Evolutionary conservation across 2,888 invertebrate genomes (phyloP).

Genomic region (Drosophila setosimentum): DNA sequence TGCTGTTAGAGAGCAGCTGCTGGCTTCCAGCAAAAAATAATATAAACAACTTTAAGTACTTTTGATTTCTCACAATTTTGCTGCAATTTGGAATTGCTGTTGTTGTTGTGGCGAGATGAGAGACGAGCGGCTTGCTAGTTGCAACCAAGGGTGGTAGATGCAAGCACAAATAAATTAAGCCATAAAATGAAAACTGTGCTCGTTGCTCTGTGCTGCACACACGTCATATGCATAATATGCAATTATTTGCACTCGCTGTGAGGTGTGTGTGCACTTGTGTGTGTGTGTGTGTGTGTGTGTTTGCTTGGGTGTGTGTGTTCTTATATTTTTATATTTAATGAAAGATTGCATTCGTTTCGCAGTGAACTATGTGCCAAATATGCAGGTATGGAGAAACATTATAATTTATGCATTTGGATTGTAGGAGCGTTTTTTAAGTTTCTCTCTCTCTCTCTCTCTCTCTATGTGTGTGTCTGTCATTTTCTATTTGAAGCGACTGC

Average conservation of each 20-base stretch:
- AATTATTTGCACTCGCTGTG: conserved; percentile 50
- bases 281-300: neutral
- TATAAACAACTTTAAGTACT: conserved; percentile 62
- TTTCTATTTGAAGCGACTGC: neutral
- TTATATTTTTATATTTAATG: conserved; percentile 64
- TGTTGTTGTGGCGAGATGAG: conserved; percentile 29
- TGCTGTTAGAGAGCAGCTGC: conserved; percentile 17
- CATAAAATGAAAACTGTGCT: conserved; percentile 27
- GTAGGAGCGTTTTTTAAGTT: neutral
- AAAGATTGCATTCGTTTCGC: conserved; percentile 50
- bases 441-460: neutral
- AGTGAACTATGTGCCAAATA: conserved; percentile 53
- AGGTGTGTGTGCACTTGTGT: neutral
- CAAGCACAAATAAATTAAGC: conserved; percentile 52
- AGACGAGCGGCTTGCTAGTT: conserved; percentile 24
- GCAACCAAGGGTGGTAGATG: conserved; percentile 37
- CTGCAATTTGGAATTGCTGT: conserved; percentile 53
- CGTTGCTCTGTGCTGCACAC: conserved; percentile 15
- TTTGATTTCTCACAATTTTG: conserved; percentile 74
- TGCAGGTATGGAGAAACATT: neutral
- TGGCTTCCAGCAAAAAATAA: conserved; percentile 47
- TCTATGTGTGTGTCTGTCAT: neutral
- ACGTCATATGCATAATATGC: conserved; percentile 65
- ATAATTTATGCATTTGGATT: conserved; percentile 23
- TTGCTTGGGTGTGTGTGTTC: conserved; percentile 6